These are phyloP conservation scores for Sarcophaga subvicina DNA, from an alignment of 2,888 invertebrate genomes.

Conservation along the genomic window DNA sequence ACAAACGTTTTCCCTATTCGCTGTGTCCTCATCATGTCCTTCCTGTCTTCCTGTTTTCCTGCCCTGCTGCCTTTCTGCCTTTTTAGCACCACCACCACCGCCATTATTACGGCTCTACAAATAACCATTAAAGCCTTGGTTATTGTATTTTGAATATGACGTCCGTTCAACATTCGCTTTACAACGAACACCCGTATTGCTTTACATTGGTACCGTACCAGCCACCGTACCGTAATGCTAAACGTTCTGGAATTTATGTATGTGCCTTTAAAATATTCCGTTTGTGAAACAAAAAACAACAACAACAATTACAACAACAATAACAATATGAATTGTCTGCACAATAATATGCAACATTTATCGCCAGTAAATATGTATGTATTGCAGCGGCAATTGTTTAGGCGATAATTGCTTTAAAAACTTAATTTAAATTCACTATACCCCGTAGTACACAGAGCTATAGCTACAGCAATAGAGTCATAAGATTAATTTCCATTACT, in stretches of 20 bases:
- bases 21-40: background rate
- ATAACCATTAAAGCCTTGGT: constrained; percentile 16
- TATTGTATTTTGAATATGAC: too few relatives aligned
- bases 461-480: constrained; percentile 26
- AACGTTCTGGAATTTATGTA: background rate
- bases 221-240: background rate
- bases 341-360: constrained; percentile 22
- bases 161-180: background rate
- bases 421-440: constrained; percentile 53
- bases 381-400: constrained; percentile 55
- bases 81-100: too few relatives aligned
- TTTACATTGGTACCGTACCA: background rate
- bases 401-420: constrained; percentile 67
- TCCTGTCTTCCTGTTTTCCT: constrained; percentile 10
- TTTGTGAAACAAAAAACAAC: background rate
- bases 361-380: constrained; percentile 23
- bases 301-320: background rate
- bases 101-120: constrained; percentile 26
- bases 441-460: too few relatives aligned
- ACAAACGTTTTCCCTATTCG: too few relatives aligned
- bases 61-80: background rate
- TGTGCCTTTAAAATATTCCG: background rate
- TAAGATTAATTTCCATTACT: constrained; percentile 46
- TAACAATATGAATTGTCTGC: background rate
- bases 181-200: background rate